A percentile compares a stretch with the other conserved stretches of the same genome.
These are phyloP conservation scores for Gyps fulvus DNA, from an alignment of 2,113 vertebrate species.

Conservation along the genomic window DNA sequence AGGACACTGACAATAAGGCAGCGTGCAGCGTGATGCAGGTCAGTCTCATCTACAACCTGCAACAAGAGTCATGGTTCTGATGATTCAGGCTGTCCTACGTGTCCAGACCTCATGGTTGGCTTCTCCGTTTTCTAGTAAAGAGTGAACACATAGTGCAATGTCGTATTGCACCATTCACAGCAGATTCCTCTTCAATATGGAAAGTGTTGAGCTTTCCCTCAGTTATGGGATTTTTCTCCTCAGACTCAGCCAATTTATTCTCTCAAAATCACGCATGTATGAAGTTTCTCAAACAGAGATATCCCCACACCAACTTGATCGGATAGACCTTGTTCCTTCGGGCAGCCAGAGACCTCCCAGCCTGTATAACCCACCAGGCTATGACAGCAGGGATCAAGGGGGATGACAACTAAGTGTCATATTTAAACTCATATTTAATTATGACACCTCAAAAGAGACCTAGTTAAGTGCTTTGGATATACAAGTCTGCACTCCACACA, in stretches of 20 bases:
- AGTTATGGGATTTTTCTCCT: background rate
- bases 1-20: background rate
- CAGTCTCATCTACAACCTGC: background rate
- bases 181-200: background rate
- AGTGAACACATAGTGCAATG: background rate
- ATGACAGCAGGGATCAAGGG: background rate
- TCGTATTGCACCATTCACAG: background rate
- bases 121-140: background rate
- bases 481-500: background rate
- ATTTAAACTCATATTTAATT: background rate
- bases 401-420: background rate
- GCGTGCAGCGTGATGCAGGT: background rate
- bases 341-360: background rate
- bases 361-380: background rate
- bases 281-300: background rate
- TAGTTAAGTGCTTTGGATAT: background rate
- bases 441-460: background rate
- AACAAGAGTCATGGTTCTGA: background rate
- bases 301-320: background rate
- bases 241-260: background rate
- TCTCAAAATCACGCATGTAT: background rate
- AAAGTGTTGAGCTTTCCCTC: background rate
- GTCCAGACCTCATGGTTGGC: background rate
- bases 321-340: background rate
- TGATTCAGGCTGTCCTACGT: background rate